phyloP scores from a whole-genome alignment of 2,888 invertebrate genomes.

The Rhagium mordax region DNA sequence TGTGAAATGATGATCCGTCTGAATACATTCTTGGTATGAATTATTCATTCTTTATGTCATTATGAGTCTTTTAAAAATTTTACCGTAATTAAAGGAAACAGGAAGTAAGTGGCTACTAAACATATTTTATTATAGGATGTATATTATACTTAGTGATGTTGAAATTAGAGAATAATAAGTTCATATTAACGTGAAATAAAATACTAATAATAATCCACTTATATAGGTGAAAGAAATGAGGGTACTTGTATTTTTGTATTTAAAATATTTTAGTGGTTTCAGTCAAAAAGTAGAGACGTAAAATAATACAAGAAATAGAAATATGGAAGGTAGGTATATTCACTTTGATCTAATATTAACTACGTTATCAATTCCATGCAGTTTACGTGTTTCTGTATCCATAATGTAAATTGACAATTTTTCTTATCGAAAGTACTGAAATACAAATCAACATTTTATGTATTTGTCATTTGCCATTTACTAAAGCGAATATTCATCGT shows the following conservation, averaged over 20 bases:
- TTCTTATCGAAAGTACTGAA: no score
- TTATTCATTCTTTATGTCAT: not conserved
- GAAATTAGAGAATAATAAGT: not conserved
- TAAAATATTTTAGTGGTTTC: no score
- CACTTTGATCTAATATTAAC: no score
- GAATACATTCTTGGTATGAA: not conserved
- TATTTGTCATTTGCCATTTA: no score
- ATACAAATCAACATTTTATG: no score
- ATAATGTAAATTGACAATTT: no score
- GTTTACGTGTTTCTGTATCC: no score
- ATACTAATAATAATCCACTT: not conserved
- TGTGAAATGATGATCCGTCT: not conserved
- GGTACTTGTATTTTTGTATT: not conserved
- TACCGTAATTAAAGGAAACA: not conserved
- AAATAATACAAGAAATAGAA: no score
- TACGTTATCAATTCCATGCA: no score
- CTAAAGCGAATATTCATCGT: no score
- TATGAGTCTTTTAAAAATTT: not conserved
- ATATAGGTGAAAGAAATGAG: not conserved
- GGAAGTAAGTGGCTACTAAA: not conserved
- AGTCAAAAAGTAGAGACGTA: no score
- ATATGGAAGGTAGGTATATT: no score
- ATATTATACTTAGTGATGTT: not conserved
- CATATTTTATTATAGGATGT: not conserved
- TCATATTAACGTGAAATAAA: not conserved